A percentile compares a stretch with the other conserved stretches of the same genome.
Conservation (phyloP, 2,888 invertebrate genomes). For the Timema podura region DNA sequence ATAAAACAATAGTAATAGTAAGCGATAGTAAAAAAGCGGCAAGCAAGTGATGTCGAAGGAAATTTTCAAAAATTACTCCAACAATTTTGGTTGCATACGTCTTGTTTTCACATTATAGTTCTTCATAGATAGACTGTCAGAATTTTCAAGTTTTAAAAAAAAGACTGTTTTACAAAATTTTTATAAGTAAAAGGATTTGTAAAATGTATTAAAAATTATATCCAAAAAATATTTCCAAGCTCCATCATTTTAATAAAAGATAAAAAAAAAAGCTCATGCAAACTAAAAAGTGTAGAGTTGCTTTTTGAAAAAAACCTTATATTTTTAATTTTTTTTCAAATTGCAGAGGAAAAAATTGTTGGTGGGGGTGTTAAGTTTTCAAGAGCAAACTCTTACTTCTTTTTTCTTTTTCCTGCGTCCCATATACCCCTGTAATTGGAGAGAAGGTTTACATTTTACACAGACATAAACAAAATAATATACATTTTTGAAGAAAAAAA, state of each 20-base stretch:
- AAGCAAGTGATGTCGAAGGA: constrained; percentile 13
- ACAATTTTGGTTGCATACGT: not conserved
- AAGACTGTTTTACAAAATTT: not conserved
- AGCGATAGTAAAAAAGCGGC: not conserved
- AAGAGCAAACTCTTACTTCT: constrained; percentile 73
- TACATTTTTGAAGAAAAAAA: constrained; percentile 38
- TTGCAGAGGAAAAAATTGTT: constrained; percentile 24
- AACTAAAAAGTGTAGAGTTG: constrained; percentile 1
- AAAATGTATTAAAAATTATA: not conserved
- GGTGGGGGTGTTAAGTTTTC: constrained; percentile 24
- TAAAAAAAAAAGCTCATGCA: constrained; percentile 12
- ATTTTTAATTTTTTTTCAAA: constrained; percentile 5
- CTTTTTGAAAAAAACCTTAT: constrained; percentile 14
- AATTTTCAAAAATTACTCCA: constrained; percentile 13
- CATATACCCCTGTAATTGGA: constrained; percentile 78
- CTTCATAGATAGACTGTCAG: not conserved
- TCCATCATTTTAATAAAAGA: not conserved
- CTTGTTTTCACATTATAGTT: not conserved
- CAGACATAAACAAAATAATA: constrained; percentile 36
- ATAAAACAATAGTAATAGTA: too few relatives aligned
- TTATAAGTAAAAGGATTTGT: not conserved
- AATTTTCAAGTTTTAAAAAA: not conserved
- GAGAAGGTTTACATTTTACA: constrained; percentile 49
- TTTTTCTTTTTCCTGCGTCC: constrained; percentile 98
- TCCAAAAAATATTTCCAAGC: not conserved